These are phyloP conservation scores for Zosterops borbonicus DNA, from an alignment of 2,113 vertebrate species.

Conservation along the genomic window DNA sequence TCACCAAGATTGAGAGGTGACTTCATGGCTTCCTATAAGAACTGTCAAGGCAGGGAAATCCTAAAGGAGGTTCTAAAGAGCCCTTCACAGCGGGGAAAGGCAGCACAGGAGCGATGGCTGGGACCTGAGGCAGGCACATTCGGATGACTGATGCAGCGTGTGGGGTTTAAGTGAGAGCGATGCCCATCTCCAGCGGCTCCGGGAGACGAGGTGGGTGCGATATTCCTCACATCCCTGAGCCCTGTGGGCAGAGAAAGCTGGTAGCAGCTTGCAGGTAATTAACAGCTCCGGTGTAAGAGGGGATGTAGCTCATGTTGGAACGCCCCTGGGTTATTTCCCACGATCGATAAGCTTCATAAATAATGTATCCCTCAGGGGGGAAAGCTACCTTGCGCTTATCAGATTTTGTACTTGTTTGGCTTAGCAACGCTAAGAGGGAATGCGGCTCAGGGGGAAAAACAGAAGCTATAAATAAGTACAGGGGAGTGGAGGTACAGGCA, in stretches of 20 bases:
- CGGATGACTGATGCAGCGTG: neutral
- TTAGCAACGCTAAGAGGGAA: neutral
- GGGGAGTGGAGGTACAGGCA: neutral
- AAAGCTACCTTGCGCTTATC: neutral
- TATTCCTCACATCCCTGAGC: rapidly evolving
- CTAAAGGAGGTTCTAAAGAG: neutral
- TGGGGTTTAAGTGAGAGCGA: neutral
- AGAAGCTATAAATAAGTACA: neutral
- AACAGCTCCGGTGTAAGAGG: neutral
- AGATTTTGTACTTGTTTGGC: slow-evolving; percentile 8
- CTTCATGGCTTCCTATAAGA: neutral
- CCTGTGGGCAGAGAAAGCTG: neutral
- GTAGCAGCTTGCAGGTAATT: slow-evolving; percentile 14
- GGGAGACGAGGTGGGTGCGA: neutral
- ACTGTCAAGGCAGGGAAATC: neutral
- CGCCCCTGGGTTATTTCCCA: slow-evolving; percentile 46
- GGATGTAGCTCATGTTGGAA: neutral
- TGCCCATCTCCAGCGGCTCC: neutral
- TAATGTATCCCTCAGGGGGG: neutral
- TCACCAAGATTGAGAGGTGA: slow-evolving; percentile 4
- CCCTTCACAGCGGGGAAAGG: neutral
- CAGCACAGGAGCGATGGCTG: neutral
- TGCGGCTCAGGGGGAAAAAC: neutral
- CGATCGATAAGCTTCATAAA: slow-evolving; percentile 42
- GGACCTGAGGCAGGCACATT: neutral